Conservation (phyloP, 2,797 vertebrate genomes). For the Dendrocincla tyrannina region DNA sequence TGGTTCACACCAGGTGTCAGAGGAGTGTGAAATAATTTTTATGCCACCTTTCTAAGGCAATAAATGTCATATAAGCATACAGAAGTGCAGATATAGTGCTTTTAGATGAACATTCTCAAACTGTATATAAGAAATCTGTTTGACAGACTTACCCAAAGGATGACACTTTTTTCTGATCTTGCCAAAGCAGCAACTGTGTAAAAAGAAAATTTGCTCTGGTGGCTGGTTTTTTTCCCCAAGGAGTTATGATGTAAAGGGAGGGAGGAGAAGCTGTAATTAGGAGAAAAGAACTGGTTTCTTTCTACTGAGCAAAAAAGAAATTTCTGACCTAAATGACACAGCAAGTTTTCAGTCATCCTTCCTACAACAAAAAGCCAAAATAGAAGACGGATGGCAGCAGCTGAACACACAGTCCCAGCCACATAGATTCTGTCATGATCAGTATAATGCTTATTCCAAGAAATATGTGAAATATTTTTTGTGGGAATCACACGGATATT, state of each 20-base stretch:
- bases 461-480: slow-evolving; percentile 38
- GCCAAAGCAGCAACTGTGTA: slow-evolving; percentile 46
- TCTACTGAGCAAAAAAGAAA: background rate
- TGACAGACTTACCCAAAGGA: slow-evolving; percentile 48
- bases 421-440: slow-evolving; percentile 15
- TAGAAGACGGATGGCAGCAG: slow-evolving; percentile 40
- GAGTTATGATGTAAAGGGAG: background rate
- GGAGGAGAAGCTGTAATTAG: background rate
- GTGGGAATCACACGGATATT: background rate
- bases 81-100: slow-evolving; percentile 39
- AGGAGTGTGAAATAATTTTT: slow-evolving; percentile 65
- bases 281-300: background rate
- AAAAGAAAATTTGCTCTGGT: slow-evolving; percentile 40
- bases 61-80: slow-evolving; percentile 72
- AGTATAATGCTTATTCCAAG: background rate
- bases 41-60: slow-evolving; percentile 62
- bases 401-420: slow-evolving; percentile 48
- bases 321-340: slow-evolving; percentile 36
- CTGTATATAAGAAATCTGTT: slow-evolving; percentile 56
- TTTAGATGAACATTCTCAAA: slow-evolving; percentile 43
- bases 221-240: background rate
- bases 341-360: slow-evolving; percentile 57
- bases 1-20: slow-evolving; percentile 18
- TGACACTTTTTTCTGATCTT: slow-evolving; percentile 72
- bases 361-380: slow-evolving; percentile 5